Percentiles rank a stretch among this genome's conserved stretches.
These are phyloP conservation scores for Vespertilio murinus DNA, from an alignment of 2,797 vertebrate species.

Conservation along the genomic window DNA sequence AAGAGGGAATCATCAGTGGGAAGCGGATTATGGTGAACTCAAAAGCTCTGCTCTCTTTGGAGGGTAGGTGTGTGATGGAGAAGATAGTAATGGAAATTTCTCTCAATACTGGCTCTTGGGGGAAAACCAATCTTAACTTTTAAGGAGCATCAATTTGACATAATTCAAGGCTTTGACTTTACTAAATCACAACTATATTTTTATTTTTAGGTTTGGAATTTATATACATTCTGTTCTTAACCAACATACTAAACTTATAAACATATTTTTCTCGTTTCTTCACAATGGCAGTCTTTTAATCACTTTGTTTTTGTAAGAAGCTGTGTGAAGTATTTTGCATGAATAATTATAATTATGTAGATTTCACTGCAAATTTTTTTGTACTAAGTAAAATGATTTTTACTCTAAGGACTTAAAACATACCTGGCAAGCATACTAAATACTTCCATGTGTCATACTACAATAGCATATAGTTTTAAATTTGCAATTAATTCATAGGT, in stretches of 20 bases:
- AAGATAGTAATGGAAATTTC: neutral
- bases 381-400: constrained; percentile 70
- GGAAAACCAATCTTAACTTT: constrained; percentile 18
- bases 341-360: constrained; percentile 63
- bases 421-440: constrained; percentile 56
- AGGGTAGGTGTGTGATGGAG: neutral
- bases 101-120: neutral
- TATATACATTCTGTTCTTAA: constrained; percentile 38
- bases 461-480: constrained; percentile 54
- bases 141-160: constrained; percentile 1
- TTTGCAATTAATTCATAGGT: constrained; percentile 58
- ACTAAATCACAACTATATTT: constrained; percentile 29
- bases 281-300: constrained; percentile 54
- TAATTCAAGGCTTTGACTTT: neutral
- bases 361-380: constrained; percentile 48
- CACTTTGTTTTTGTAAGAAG: constrained; percentile 40
- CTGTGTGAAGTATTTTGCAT: constrained; percentile 63
- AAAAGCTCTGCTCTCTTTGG: neutral
- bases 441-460: constrained; percentile 32
- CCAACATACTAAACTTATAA: constrained; percentile 40
- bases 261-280: constrained; percentile 31
- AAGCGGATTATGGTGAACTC: neutral
- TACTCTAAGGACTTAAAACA: constrained; percentile 57
- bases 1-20: neutral
- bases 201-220: constrained; percentile 44